A percentile compares a stretch with the other conserved stretches of the same genome.
Evolutionary conservation across 2,113 vertebrate genomes (phyloP).

Genomic region (Lanius ludovicianus): DNA sequence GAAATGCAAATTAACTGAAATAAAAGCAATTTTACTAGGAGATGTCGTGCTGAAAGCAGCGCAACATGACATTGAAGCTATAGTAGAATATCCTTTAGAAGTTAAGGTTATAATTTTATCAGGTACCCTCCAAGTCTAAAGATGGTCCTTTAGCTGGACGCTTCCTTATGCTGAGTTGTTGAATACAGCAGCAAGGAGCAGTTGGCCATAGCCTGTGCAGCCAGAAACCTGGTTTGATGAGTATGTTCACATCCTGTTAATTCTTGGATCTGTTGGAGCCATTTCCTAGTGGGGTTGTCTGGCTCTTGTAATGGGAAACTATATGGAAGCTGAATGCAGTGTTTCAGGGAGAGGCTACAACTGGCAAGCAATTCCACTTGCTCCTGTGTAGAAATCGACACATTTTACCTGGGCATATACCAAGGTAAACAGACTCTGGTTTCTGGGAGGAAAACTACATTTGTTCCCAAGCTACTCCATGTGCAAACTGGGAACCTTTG

Average conservation of each 20-base stretch:
- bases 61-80: neutral
- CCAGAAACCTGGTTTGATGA: neutral
- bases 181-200: neutral
- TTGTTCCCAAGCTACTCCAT: neutral
- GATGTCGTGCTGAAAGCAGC: rapidly evolving
- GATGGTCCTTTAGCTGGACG: neutral
- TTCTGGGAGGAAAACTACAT: neutral
- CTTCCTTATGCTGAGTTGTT: neutral
- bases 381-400: neutral
- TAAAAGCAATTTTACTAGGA: neutral
- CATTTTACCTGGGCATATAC: neutral
- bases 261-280: neutral
- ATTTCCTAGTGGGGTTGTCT: neutral
- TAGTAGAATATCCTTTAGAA: neutral
- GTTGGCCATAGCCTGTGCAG: neutral
- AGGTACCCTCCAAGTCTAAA: neutral
- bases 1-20: neutral
- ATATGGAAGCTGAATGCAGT: neutral
- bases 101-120: neutral
- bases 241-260: rapidly evolving
- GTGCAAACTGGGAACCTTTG: neutral
- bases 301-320: neutral
- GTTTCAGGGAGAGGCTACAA: neutral
- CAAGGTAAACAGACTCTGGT: neutral
- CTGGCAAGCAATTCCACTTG: neutral